Base-by-base conservation (phyloP, 2,888 invertebrate genomes). In the Drosophila trichaetosa region DNA sequence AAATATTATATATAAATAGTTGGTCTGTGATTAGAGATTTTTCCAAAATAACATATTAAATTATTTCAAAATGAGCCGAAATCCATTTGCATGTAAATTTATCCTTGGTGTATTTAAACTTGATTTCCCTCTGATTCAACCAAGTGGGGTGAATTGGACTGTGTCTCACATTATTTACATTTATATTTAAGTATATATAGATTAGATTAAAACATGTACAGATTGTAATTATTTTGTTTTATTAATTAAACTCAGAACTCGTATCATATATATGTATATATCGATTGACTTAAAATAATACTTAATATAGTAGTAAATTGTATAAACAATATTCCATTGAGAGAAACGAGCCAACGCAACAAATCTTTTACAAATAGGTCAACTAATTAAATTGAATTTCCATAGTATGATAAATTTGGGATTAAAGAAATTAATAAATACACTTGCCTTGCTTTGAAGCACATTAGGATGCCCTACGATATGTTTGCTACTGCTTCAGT, bases 221-320 rank as follows among this genome's bases (percentile, higher is more conserved):
- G 24, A 36, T 24, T 24, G 18, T n/a, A 49, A 62, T 18, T 48
- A 46, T 56, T 46, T 24, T 53, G 49, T 72, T 72, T 73, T 73
- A 73, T 73, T 73, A 33, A 65, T 40, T 52, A 40, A 72, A 73
- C 62, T 51, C 63, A 74, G 56, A 73, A 67, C 48, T 64, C 53
- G 31, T 51, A 53, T 64, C 49, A 21, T 65, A 42, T 63, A 54
- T 60, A 54, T 48, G 16, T 24, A 54, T 57, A 58, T 65, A 63
- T 63, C 31, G 38, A 53, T 34, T 49, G 69, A 51, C 83, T 86
- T 86, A 84, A 29, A 5, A 56, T 8, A 67, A 49, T 79, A 77
- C 57, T 77, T 69, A 72, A 57, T 69, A 59, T 24, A 49, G 62
- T 48, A 58, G 58, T 51, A 62, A 53, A 57, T 61, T 57, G 56